phyloP scores from a whole-genome alignment of 2,113 vertebrate genomes.

The Gopherus flavomarginatus region DNA sequence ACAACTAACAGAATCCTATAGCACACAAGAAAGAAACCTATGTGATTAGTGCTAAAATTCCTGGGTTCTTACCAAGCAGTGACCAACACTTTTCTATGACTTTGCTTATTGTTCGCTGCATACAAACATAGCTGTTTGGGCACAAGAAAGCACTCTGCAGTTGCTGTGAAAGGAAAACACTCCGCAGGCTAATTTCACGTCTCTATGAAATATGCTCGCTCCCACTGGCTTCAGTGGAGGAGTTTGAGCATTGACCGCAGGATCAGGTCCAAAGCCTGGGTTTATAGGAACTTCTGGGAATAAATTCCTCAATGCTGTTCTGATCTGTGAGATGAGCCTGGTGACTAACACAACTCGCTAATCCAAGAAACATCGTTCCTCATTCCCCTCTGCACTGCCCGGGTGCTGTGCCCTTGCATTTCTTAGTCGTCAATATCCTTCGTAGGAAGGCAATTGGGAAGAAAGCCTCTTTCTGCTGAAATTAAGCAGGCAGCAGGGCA shows the following conservation, averaged over 20 bases:
- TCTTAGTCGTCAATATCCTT: background rate
- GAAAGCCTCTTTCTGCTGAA: background rate
- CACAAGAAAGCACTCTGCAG: background rate
- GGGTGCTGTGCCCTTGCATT: fast-evolving
- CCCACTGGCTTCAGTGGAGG: fast-evolving
- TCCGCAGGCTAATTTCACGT: background rate
- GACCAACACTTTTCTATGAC: background rate
- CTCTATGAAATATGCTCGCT: fast-evolving
- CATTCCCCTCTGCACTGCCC: background rate
- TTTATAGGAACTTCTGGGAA: background rate
- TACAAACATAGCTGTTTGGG: background rate
- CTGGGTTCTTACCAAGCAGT: background rate
- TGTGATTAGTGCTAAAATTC: background rate
- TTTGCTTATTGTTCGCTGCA: background rate
- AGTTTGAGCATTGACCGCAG: fast-evolving
- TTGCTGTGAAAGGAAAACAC: background rate
- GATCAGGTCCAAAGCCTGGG: background rate
- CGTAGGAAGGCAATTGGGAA: background rate
- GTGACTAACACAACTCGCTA: background rate
- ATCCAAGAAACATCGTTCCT: background rate
- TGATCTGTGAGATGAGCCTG: background rate
- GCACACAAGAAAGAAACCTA: background rate
- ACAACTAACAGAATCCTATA: background rate
- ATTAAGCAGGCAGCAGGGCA: background rate
- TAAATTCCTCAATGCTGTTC: background rate